phyloP scores from a whole-genome alignment of 2,888 invertebrate genomes.

The Muscina levida region DNA sequence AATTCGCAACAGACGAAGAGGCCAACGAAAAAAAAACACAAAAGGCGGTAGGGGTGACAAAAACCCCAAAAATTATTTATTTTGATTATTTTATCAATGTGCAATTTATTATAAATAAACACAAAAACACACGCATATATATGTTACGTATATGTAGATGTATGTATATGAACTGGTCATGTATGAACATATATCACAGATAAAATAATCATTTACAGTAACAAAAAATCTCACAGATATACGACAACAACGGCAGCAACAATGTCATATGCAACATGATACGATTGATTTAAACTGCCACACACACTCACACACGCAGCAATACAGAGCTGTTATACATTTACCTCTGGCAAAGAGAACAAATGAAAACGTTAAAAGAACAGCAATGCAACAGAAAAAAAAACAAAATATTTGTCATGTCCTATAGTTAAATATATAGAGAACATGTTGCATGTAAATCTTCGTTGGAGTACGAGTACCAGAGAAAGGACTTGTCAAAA shows the following conservation, averaged over 20 bases:
- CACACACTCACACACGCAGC: neutral
- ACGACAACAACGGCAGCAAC: neutral
- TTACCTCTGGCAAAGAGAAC: neutral
- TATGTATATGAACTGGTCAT: too few relatives aligned
- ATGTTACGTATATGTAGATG: too few relatives aligned
- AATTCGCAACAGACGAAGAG: neutral
- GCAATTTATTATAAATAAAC: constrained; percentile 9
- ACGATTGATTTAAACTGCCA: constrained; percentile 24
- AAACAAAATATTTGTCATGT: neutral
- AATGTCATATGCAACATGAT: neutral
- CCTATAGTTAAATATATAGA: neutral
- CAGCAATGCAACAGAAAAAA: neutral
- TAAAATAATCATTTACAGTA: constrained; percentile 22
- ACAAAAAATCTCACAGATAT: constrained; percentile 19
- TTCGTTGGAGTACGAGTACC: too few relatives aligned
- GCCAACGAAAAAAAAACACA: neutral
- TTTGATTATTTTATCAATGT: constrained; percentile 15
- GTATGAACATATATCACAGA: constrained; percentile 26
- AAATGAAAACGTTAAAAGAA: neutral
- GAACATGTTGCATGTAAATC: neutral
- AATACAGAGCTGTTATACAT: neutral
- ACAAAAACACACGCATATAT: neutral
- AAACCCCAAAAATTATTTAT: constrained; percentile 20
- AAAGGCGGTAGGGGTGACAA: neutral
- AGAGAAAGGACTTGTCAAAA: too few relatives aligned